Evolutionary conservation across 2,888 invertebrate species (phyloP), one percentile per base, ranked within the genome.

Genomic region (Drosophila colorata): DNA sequence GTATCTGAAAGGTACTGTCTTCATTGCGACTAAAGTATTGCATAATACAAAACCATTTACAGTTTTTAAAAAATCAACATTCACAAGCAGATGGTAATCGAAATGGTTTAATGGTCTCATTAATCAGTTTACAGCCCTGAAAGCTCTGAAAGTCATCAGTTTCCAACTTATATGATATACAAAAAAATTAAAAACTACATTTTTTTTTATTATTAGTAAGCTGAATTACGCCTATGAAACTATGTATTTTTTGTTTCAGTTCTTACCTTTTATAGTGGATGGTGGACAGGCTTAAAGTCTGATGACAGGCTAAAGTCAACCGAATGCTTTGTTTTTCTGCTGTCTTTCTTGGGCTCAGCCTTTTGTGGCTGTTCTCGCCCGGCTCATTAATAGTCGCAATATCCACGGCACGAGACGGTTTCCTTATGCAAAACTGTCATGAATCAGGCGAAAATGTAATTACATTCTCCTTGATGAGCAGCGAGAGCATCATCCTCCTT

Each of bases 381-480:
- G 80, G 55, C 80, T 88, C 88, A 88, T 86, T 82, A 83, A 86
- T 88, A 86, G 80, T 77, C 88, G 68, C 67, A 83, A 83, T 88
- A 82, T 76, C 82, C 70, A 47, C 23, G 69, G 63, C 69, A 63
- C 59, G 63, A 69, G 63, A 41, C 58, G 46, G 37, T 51, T 84
- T 71, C 82, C 71, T 87, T 81, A 81, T 81, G 83, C 87, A 88
- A 88, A 88, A 83, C 80, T 88, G 88, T 80, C 88, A 83, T 83
- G 83, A 86, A 86, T 87, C 84, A 71, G 81, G 78, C 53, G 78
- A 80, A 87, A 83, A 88, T 83, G 88, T 83, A 83, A 83, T 83
- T 83, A 88, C 87, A 83, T 88, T 69, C 71, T 69, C 69, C 58
- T 65, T 87, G 82, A 86, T 86, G 87, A 87, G 87, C 80, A 68